A percentile compares a stretch with the other conserved stretches of the same genome.
Evolutionary conservation across 2,888 invertebrate species (phyloP).

Genomic region (Chesias legatella): DNA sequence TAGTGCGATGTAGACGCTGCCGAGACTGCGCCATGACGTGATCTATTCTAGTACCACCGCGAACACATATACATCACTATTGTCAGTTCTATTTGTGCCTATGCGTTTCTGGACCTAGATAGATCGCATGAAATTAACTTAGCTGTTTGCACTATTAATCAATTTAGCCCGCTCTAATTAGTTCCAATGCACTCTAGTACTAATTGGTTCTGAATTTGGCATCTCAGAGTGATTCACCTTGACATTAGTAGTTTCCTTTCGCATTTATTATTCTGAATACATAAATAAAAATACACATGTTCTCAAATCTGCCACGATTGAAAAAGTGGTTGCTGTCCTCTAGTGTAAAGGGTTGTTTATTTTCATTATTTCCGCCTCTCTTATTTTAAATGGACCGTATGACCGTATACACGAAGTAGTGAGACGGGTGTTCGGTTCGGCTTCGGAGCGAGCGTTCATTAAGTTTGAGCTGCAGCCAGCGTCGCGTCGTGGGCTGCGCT

Average conservation of each 20-base stretch:
- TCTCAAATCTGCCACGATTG: too few species aligned
- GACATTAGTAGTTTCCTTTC: background rate
- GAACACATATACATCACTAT: constrained; percentile 37
- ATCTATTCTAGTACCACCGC: constrained; percentile 45
- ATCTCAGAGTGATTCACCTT: background rate
- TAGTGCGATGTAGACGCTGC: constrained; percentile 47
- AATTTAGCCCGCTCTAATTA: constrained; percentile 1
- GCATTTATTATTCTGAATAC: too few species aligned
- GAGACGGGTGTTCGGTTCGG: constrained; percentile 42
- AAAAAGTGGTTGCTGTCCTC: too few species aligned
- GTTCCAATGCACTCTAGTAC: constrained; percentile 2
- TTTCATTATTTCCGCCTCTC: constrained; percentile 20
- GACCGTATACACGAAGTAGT: constrained; percentile 42
- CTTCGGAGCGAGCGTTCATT: constrained; percentile 55
- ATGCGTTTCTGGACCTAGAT: constrained; percentile 1
- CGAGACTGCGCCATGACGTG: constrained; percentile 43
- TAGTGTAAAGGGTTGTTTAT: constrained; percentile 16
- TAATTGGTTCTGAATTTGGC: constrained; percentile 3
- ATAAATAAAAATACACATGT: too few species aligned
- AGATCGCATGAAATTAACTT: constrained; percentile 10
- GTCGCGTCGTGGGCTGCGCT: too few species aligned
- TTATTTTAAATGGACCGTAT: constrained; percentile 44
- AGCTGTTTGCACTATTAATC: constrained; percentile 6
- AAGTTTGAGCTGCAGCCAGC: constrained; percentile 52
- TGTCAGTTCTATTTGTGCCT: constrained; percentile 4